Conservation (phyloP, 2,113 vertebrate genomes). For the Hemichromis elongatus region DNA sequence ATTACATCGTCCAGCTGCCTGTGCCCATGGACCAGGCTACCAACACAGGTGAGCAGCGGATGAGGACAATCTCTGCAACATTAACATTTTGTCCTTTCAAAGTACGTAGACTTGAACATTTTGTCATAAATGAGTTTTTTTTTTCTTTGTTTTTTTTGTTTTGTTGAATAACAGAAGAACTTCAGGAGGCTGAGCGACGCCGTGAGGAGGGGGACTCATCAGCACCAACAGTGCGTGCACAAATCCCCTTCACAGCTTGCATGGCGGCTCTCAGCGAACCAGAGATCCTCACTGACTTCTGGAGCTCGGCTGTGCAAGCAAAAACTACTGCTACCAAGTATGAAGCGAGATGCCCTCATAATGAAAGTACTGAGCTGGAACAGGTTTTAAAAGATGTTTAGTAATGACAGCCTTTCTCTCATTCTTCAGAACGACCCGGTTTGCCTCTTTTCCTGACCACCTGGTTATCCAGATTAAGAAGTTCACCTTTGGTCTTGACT, state of each 20-base stretch:
- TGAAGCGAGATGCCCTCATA: constrained; percentile 16
- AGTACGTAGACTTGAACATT: not conserved
- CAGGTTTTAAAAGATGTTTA: not conserved
- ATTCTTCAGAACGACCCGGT: constrained; percentile 85
- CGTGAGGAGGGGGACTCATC: constrained; percentile 88
- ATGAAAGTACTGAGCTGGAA: not conserved
- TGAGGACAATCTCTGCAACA: not conserved
- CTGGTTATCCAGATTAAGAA: constrained; percentile 99
- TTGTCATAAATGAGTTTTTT: not conserved
- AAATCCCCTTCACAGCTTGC: constrained; percentile 93
- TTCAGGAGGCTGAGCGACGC: constrained; percentile 89
- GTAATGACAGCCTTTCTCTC: not conserved
- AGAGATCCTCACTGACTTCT: constrained; percentile 95
- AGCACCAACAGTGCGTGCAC: constrained; percentile 83
- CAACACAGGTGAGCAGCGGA: constrained; percentile 82
- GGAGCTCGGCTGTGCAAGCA: constrained; percentile 95
- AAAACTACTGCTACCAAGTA: constrained; percentile 98
- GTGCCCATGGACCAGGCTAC: constrained; percentile 96
- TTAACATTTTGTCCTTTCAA: not conserved
- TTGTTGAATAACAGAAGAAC: constrained; percentile 78
- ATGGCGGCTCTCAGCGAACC: constrained; percentile 92
- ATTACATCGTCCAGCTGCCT: constrained; percentile 96
- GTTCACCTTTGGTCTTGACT: constrained; percentile 97
- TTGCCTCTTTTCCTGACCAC: constrained; percentile 97
- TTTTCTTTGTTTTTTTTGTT: not conserved